A percentile compares a stretch with the other conserved stretches of the same genome.
These are phyloP conservation scores for Sebastes iracundus DNA, from an alignment of 2,797 vertebrate species.

Conservation along the genomic window DNA sequence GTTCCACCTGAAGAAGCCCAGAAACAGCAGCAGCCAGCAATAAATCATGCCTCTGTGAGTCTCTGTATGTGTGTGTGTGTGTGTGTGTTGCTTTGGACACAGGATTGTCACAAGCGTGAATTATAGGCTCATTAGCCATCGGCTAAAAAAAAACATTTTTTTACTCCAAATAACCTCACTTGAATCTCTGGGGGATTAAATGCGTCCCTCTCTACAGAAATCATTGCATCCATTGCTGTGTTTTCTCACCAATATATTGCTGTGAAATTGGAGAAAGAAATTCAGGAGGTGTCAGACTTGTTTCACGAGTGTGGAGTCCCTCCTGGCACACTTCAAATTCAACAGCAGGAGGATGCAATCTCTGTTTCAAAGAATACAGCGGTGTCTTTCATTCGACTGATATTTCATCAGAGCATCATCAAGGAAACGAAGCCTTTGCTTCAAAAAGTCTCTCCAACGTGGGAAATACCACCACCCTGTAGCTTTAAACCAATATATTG, in stretches of 20 bases:
- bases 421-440: neutral
- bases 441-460: neutral
- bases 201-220: neutral
- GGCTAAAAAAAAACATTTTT: slow-evolving; percentile 8
- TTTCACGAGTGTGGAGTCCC: slow-evolving; percentile 9
- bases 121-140: slow-evolving; percentile 54
- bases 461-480: neutral
- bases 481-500: neutral
- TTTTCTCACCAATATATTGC: slow-evolving; percentile 39
- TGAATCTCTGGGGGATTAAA: neutral
- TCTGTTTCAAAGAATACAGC: slow-evolving; percentile 12
- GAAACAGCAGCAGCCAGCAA: slow-evolving; percentile 46
- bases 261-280: slow-evolving; percentile 39
- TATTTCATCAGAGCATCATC: slow-evolving; percentile 28
- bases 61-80: neutral
- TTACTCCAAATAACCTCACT: slow-evolving; percentile 14
- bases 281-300: slow-evolving; percentile 36
- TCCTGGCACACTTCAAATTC: neutral
- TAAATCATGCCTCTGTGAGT: slow-evolving; percentile 54
- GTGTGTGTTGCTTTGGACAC: slow-evolving; percentile 20
- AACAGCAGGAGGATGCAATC: slow-evolving; percentile 15
- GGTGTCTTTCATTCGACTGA: slow-evolving; percentile 1
- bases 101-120: slow-evolving; percentile 43
- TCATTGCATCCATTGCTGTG: slow-evolving; percentile 3
- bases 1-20: slow-evolving; percentile 76